Evolutionary conservation across 2,888 invertebrate genomes (phyloP).

Genomic region (Drosophila ustulata): DNA sequence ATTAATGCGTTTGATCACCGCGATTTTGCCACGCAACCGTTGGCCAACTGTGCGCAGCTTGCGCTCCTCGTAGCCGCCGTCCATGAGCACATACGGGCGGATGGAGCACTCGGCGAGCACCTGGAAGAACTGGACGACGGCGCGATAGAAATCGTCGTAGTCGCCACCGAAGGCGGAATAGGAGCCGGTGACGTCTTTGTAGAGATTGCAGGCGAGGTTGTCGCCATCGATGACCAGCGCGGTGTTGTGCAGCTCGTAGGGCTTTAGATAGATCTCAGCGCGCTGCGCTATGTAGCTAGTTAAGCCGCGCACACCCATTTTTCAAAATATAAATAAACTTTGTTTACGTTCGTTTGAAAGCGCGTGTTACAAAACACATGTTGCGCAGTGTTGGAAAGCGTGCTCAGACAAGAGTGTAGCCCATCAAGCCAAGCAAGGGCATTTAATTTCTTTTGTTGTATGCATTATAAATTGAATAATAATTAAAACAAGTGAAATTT

Average conservation of each 20-base stretch:
- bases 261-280: slow-evolving; percentile 88
- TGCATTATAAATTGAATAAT: too few relatives aligned
- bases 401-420: slow-evolving; percentile 15
- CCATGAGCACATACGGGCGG: slow-evolving; percentile 90
- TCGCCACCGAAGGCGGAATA: slow-evolving; percentile 94
- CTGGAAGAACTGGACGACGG: slow-evolving; percentile 89
- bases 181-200: slow-evolving; percentile 87
- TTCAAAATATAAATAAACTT: slow-evolving; percentile 17
- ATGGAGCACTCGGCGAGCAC: slow-evolving; percentile 90
- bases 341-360: slow-evolving; percentile 44
- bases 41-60: slow-evolving; percentile 89
- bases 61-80: slow-evolving; percentile 91
- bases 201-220: slow-evolving; percentile 90
- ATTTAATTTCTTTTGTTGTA: not conserved
- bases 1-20: slow-evolving; percentile 87
- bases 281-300: slow-evolving; percentile 91
- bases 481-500: too few relatives aligned
- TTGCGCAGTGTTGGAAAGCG: slow-evolving; percentile 28
- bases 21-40: slow-evolving; percentile 87
- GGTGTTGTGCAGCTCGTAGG: slow-evolving; percentile 88
- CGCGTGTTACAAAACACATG: slow-evolving; percentile 53
- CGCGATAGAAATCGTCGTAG: slow-evolving; percentile 91
- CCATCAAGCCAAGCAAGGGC: slow-evolving; percentile 3
- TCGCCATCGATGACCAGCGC: slow-evolving; percentile 93
- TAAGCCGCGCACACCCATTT: slow-evolving; percentile 94